These are phyloP conservation scores for Rhyacichthys aspro DNA, from an alignment of 2,797 vertebrate species.

Conservation along the genomic window DNA sequence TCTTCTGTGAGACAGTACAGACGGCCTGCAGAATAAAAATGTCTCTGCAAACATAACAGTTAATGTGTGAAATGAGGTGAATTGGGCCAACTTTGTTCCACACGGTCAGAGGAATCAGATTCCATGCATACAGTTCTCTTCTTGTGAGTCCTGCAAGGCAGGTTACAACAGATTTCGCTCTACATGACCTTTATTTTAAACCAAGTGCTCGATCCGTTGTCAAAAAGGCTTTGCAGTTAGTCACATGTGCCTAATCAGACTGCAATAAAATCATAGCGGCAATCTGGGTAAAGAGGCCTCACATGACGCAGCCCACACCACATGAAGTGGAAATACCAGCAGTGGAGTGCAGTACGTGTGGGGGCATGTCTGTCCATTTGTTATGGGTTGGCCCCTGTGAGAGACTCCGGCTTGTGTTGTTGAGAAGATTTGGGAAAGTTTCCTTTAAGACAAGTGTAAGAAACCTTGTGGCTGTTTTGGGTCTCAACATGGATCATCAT, in stretches of 20 bases:
- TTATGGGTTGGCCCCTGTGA: slow-evolving; percentile 48
- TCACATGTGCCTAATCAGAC: slow-evolving; percentile 74
- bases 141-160: slow-evolving; percentile 32
- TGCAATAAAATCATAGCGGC: slow-evolving; percentile 72
- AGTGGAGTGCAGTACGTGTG: slow-evolving; percentile 33
- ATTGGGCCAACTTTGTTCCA: slow-evolving; percentile 54
- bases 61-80: slow-evolving; percentile 70
- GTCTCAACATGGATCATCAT: slow-evolving; percentile 50
- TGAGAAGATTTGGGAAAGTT: slow-evolving; percentile 39
- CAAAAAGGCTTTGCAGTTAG: slow-evolving; percentile 56
- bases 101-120: slow-evolving; percentile 51
- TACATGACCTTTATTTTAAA: slow-evolving; percentile 46
- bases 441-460: slow-evolving; percentile 47
- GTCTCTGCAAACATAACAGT: slow-evolving; percentile 59
- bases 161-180: slow-evolving; percentile 37
- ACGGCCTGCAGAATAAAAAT: slow-evolving; percentile 68
- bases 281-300: slow-evolving; percentile 62
- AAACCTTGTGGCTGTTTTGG: slow-evolving; percentile 56
- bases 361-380: slow-evolving; percentile 52
- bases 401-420: slow-evolving; percentile 39
- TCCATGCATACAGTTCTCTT: slow-evolving; percentile 29
- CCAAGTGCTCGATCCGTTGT: slow-evolving; percentile 46
- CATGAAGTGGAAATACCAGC: slow-evolving; percentile 57
- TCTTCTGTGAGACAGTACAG: slow-evolving; percentile 79
- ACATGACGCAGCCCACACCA: slow-evolving; percentile 61